phyloP scores from a whole-genome alignment of 1,140 invertebrate genomes.

The Drosophila novamexicana region DNA sequence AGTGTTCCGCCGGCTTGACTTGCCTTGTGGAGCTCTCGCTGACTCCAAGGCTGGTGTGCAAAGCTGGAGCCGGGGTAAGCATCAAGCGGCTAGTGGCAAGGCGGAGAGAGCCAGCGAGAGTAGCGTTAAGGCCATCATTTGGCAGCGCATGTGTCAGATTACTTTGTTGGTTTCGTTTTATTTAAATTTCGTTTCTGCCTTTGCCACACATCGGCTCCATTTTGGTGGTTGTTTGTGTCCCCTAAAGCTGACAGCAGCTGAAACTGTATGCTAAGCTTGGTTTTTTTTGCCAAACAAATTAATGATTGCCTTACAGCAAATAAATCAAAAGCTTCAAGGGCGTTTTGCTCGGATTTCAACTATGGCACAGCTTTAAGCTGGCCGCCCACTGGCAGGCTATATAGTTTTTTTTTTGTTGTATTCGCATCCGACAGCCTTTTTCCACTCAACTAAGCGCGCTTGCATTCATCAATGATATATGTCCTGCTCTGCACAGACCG shows the following conservation, averaged over 20 bases:
- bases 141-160: conserved; percentile 80
- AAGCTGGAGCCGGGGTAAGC: neutral
- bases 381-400: conserved; percentile 32
- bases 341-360: conserved; percentile 12
- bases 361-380: conserved; percentile 44
- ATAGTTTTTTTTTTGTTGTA: conserved; percentile 39
- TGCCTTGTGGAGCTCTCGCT: neutral
- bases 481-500: conserved; percentile 15
- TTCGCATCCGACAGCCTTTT: conserved; percentile 49
- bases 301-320: conserved; percentile 75
- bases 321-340: conserved; percentile 72
- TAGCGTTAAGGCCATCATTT: conserved; percentile 68
- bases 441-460: conserved; percentile 74
- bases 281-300: conserved; percentile 56
- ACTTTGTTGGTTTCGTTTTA: conserved; percentile 73
- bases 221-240: conserved; percentile 51
- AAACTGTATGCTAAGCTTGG: conserved; percentile 67
- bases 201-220: conserved; percentile 28
- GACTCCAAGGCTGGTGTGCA: neutral
- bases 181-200: conserved; percentile 61
- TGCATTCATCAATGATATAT: conserved; percentile 76
- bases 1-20: conserved; percentile 27
- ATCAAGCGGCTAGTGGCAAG: conserved; percentile 4
- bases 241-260: conserved; percentile 73
- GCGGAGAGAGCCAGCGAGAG: neutral